These are phyloP conservation scores for Hipposideros larvatus DNA, from an alignment of 2,797 vertebrate genomes.

Conservation along the genomic window DNA sequence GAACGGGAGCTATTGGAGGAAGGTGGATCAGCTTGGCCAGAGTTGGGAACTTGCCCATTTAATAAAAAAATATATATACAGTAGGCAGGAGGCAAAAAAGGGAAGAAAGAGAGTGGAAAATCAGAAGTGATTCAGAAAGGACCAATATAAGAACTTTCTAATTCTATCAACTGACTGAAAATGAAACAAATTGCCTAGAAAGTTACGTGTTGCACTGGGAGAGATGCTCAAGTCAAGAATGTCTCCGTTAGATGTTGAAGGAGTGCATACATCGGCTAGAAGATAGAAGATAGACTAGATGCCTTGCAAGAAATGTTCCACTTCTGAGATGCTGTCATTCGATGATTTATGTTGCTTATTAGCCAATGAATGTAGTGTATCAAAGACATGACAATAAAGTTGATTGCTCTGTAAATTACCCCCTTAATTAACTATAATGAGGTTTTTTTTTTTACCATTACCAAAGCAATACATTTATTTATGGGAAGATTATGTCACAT, in stretches of 20 bases:
- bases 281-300: background rate
- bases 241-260: background rate
- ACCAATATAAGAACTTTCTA: background rate
- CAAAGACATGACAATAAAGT: background rate
- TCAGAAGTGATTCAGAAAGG: background rate
- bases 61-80: background rate
- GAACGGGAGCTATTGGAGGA: background rate
- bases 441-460: background rate
- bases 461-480: background rate
- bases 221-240: background rate
- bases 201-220: background rate
- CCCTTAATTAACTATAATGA: background rate
- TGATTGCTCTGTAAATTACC: background rate
- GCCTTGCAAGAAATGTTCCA: background rate
- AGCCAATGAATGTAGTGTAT: background rate
- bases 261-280: background rate
- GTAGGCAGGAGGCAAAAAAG: background rate
- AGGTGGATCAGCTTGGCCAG: background rate
- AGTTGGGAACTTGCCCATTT: background rate
- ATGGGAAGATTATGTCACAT: background rate
- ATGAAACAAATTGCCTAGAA: background rate
- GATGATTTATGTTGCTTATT: background rate
- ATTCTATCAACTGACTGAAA: background rate
- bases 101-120: background rate
- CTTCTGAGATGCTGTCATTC: background rate